Conservation (phyloP, 2,888 invertebrate genomes). For the Parnassius mnemosyne region DNA sequence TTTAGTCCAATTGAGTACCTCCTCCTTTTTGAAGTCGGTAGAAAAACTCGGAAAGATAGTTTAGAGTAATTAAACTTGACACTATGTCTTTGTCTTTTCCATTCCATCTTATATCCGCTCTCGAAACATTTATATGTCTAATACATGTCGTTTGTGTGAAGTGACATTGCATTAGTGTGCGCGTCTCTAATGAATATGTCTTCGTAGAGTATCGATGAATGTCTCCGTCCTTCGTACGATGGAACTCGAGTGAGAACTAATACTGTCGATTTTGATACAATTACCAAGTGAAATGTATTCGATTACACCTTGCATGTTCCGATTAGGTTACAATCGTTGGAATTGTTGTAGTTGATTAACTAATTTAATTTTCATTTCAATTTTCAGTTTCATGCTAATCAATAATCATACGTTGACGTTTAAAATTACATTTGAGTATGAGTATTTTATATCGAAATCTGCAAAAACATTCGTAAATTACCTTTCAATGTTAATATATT, state of each 20-base stretch:
- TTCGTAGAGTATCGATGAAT: constrained; percentile 54
- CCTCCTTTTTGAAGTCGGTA: too few relatives aligned
- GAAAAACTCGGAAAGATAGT: not conserved
- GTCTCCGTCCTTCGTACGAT: constrained; percentile 43
- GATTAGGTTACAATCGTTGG: constrained; percentile 35
- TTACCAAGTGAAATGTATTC: constrained; percentile 56
- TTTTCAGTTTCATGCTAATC: too few relatives aligned
- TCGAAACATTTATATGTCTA: constrained; percentile 38
- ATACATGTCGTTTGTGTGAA: constrained; percentile 38
- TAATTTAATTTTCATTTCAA: too few relatives aligned
- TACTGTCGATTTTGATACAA: constrained; percentile 66
- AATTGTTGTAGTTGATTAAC: constrained; percentile 34
- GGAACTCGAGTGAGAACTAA: constrained; percentile 53
- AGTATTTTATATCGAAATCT: too few relatives aligned
- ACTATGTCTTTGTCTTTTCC: constrained; percentile 22
- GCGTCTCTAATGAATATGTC: constrained; percentile 65
- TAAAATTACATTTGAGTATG: too few relatives aligned
- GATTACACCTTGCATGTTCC: constrained; percentile 47
- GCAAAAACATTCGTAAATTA: too few relatives aligned
- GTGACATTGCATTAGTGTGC: constrained; percentile 39
- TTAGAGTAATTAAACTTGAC: not conserved
- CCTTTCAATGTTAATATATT: too few relatives aligned
- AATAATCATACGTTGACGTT: too few relatives aligned
- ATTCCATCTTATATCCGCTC: constrained; percentile 29
- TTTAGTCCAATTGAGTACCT: too few relatives aligned